These are phyloP conservation scores for Ophioninae sp. DNA, from an alignment of 2,888 invertebrate species.

Conservation along the genomic window DNA sequence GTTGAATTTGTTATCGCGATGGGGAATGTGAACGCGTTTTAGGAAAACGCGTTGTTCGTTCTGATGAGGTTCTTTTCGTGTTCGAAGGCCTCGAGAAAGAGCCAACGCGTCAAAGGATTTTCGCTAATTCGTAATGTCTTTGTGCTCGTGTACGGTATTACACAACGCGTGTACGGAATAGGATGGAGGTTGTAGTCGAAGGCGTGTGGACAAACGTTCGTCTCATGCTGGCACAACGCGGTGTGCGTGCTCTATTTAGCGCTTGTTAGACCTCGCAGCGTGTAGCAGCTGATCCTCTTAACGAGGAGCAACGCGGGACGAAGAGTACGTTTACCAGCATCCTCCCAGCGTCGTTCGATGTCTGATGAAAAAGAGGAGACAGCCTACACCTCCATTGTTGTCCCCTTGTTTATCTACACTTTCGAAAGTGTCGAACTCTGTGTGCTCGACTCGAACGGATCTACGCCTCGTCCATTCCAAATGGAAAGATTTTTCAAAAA, in stretches of 20 bases:
- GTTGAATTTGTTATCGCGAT: no score
- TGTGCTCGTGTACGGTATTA: slow-evolving; percentile 39
- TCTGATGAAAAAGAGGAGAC: slow-evolving; percentile 23
- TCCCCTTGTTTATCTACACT: neutral
- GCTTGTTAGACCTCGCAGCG: slow-evolving; percentile 79
- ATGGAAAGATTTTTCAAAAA: no score
- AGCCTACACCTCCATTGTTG: slow-evolving; percentile 11
- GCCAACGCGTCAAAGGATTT: slow-evolving; percentile 42
- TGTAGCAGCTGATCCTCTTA: slow-evolving; percentile 78
- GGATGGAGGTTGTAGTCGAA: no score
- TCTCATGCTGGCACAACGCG: slow-evolving; percentile 57
- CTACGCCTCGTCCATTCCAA: no score
- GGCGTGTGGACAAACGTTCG: slow-evolving; percentile 44
- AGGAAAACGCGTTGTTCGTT: slow-evolving; percentile 40
- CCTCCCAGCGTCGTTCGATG: slow-evolving; percentile 30
- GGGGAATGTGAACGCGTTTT: neutral
- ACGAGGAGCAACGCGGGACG: slow-evolving; percentile 67
- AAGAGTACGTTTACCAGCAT: slow-evolving; percentile 17
- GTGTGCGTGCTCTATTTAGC: slow-evolving; percentile 76
- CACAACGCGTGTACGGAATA: no score
- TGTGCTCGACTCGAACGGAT: neutral
- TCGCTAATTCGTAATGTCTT: slow-evolving; percentile 51
- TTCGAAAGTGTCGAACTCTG: neutral
- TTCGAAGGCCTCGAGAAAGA: slow-evolving; percentile 12
- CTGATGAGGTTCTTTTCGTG: slow-evolving; percentile 23